A percentile compares a stretch with the other conserved stretches of the same genome.
Evolutionary conservation across 2,888 invertebrate species (phyloP).

Genomic region (Cheilosia scutellata): DNA sequence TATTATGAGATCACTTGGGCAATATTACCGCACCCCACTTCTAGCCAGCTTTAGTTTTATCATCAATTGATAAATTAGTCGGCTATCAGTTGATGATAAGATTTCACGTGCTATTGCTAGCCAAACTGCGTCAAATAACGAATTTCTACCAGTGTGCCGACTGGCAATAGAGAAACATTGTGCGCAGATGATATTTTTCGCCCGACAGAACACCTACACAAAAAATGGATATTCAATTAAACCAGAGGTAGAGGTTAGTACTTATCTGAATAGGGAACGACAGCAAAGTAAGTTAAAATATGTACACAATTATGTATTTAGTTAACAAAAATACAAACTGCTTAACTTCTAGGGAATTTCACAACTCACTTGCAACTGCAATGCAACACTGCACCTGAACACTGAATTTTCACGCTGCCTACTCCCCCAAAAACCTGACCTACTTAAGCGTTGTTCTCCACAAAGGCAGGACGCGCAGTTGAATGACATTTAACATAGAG

Average conservation of each 20-base stretch:
- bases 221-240: conserved; percentile 19
- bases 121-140: conserved; percentile 39
- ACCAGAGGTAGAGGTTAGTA: not conserved
- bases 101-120: conserved; percentile 26
- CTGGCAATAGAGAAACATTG: not conserved
- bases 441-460: conserved; percentile 38
- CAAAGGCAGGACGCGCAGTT: conserved; percentile 41
- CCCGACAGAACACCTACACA: conserved; percentile 8
- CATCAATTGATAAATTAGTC: conserved; percentile 61
- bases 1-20: conserved; percentile 64
- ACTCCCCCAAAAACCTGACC: conserved; percentile 47
- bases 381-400: not conserved
- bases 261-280: not conserved
- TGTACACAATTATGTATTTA: not conserved
- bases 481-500: conserved; percentile 41
- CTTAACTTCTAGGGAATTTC: not conserved
- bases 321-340: not conserved
- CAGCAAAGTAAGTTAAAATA: not conserved
- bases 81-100: conserved; percentile 53
- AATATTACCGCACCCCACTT: conserved; percentile 31
- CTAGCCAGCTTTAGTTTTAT: conserved; percentile 46
- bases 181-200: not conserved
- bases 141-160: not conserved
- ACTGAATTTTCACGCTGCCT: not conserved
- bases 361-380: conserved; percentile 23